Conservation (phyloP, 2,113 vertebrate species). For the Atlantisia rogersi region DNA sequence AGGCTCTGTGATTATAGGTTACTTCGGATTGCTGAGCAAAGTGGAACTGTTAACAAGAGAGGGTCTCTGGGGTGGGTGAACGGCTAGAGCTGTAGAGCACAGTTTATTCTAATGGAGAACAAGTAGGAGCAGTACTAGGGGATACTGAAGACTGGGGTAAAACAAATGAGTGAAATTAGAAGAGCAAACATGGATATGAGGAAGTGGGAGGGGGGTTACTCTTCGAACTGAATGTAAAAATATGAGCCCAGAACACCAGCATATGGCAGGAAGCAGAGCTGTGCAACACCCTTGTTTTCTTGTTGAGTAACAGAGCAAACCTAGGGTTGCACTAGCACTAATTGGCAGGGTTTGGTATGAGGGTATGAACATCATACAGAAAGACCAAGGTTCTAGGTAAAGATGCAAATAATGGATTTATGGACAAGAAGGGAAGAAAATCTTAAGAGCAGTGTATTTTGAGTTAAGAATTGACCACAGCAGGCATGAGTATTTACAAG, state of each 20-base stretch:
- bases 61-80: neutral
- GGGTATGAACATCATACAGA: neutral
- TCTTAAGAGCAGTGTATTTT: neutral
- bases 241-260: neutral
- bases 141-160: neutral
- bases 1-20: constrained; percentile 3
- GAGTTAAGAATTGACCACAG: neutral
- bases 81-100: neutral
- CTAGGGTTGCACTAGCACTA: neutral
- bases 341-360: neutral
- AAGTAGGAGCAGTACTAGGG: neutral
- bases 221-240: neutral
- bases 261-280: neutral
- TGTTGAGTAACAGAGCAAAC: neutral
- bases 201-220: neutral
- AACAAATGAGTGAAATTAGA: neutral
- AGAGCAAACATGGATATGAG: neutral
- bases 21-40: constrained; percentile 3
- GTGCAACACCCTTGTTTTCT: neutral
- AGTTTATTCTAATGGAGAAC: neutral
- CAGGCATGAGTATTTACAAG: neutral
- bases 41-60: neutral
- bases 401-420: neutral
- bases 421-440: neutral
- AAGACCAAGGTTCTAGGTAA: neutral